These are phyloP conservation scores for Siderastrea radians DNA, from an alignment of 92 coral and sea anemone genomes.

Conservation along the genomic window DNA sequence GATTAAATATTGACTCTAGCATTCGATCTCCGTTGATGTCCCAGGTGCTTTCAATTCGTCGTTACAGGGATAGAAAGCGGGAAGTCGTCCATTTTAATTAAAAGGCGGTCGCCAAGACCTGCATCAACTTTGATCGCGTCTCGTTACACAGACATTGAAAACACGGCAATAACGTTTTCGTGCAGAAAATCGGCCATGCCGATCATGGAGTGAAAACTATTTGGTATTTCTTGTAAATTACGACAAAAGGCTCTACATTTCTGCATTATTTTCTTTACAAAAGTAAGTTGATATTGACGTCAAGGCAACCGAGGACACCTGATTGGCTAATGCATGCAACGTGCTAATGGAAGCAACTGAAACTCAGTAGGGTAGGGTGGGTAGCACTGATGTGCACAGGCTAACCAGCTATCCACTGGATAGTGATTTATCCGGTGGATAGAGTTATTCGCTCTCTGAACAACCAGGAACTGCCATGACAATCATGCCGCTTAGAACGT, in stretches of 20 bases:
- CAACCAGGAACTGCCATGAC: too few relatives aligned
- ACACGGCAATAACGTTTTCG: conserved; percentile 2
- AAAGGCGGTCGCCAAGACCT: not conserved
- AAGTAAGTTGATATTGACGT: conserved; percentile 59
- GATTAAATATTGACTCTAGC: not conserved
- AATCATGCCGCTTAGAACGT: too few relatives aligned
- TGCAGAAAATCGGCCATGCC: conserved; percentile 1
- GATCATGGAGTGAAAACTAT: not conserved
- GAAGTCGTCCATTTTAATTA: not conserved
- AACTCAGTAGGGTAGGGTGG: not conserved
- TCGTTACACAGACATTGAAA: not conserved
- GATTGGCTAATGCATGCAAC: not conserved
- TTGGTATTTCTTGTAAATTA: not conserved
- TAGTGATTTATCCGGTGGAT: too few relatives aligned
- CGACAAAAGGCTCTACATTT: not conserved
- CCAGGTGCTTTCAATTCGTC: conserved; percentile 6
- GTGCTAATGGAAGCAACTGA: not conserved
- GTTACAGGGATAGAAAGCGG: not conserved
- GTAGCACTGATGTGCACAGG: not conserved
- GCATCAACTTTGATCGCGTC: not conserved
- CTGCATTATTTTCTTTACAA: conserved; percentile 39
- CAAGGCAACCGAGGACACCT: conserved; percentile 52
- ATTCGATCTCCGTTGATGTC: not conserved
- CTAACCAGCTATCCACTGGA: not conserved
- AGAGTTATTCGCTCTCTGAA: too few relatives aligned